Evolutionary conservation across 2,113 vertebrate genomes (phyloP).

Genomic region (Ramphastos sulfuratus): DNA sequence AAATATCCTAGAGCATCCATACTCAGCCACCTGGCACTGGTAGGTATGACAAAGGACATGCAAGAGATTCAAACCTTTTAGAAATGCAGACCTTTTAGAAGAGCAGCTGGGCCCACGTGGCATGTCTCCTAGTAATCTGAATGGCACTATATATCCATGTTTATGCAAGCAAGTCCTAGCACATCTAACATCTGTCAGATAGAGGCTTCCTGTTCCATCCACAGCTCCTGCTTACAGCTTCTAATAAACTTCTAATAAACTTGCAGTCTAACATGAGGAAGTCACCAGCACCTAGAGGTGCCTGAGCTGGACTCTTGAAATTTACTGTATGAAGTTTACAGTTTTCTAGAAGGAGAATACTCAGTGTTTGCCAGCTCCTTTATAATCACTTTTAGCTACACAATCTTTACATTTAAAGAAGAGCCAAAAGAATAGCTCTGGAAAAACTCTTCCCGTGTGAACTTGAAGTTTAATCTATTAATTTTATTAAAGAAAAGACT

Average conservation of each 20-base stretch:
- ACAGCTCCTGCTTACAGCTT: accelerated
- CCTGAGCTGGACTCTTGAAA: background rate
- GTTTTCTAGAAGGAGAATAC: background rate
- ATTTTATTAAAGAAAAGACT: background rate
- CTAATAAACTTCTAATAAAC: background rate
- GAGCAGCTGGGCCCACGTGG: background rate
- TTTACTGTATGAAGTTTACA: background rate
- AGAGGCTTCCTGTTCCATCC: background rate
- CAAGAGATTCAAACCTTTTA: background rate
- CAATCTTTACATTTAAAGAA: background rate
- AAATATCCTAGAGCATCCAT: background rate
- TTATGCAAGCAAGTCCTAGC: background rate
- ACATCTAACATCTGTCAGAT: background rate
- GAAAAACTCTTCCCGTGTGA: background rate
- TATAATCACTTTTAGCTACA: background rate
- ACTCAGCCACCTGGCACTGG: background rate
- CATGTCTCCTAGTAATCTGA: background rate
- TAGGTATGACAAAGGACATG: background rate
- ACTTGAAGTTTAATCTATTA: background rate
- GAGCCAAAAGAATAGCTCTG: background rate
- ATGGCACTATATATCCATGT: background rate
- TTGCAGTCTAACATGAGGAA: background rate
- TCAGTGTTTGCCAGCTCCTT: background rate
- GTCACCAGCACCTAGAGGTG: background rate
- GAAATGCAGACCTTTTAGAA: background rate